Conservation (phyloP, 2,888 invertebrate genomes). For the Hemaris fuciformis region DNA sequence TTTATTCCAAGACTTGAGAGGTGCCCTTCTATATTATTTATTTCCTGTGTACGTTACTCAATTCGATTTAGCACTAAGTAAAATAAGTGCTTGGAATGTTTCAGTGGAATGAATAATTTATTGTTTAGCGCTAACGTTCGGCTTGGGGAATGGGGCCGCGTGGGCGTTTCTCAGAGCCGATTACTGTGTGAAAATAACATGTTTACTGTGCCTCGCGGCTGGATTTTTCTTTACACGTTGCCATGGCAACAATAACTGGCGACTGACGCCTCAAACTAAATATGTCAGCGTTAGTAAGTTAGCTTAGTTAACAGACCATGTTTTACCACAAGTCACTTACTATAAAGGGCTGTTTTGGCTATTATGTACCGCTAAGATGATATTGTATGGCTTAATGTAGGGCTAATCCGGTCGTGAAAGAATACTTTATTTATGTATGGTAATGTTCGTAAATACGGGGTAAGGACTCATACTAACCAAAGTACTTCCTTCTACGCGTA, state of each 20-base stretch:
- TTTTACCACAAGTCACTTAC: too few species aligned
- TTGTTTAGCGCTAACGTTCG: conserved; percentile 22
- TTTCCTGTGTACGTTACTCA: neutral
- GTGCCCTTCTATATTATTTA: neutral
- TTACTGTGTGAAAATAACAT: conserved; percentile 18
- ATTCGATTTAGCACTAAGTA: neutral
- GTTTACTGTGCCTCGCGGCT: conserved; percentile 1
- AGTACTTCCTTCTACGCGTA: too few species aligned
- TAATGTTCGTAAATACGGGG: too few species aligned
- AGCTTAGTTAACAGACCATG: too few species aligned
- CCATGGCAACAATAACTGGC: neutral
- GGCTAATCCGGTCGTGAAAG: too few species aligned
- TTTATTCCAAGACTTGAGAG: neutral
- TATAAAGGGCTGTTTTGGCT: too few species aligned
- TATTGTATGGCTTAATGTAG: too few species aligned
- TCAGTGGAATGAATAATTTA: conserved; percentile 33
- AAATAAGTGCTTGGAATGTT: conserved; percentile 11
- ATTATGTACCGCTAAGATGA: too few species aligned
- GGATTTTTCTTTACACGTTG: neutral
- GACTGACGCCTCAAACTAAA: too few species aligned
- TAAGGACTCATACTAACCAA: too few species aligned
- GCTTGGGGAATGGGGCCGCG: neutral
- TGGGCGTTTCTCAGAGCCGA: conserved; percentile 16
- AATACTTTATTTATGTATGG: too few species aligned
- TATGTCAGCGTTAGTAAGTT: too few species aligned